Conservation (phyloP, 1,140 invertebrate genomes). For the Apis cerana region DNA sequence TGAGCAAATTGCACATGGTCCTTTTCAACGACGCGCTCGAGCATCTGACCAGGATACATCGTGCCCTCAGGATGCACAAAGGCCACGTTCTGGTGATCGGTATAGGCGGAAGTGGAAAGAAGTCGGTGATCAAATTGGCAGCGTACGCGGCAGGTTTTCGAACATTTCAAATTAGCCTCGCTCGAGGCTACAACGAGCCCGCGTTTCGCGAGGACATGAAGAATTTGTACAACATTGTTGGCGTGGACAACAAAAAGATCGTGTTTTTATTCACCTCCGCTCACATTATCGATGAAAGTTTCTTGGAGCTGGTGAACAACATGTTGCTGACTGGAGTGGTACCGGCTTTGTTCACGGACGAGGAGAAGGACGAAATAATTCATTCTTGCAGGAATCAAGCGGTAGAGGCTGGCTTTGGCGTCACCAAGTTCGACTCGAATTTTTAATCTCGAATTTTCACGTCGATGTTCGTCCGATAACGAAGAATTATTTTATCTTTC, state of each 20-base stretch:
- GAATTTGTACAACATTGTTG: slow-evolving; percentile 86
- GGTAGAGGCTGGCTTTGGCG: slow-evolving; percentile 85
- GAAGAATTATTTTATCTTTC: slow-evolving; percentile 22
- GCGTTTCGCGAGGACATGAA: slow-evolving; percentile 94
- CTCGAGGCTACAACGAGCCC: slow-evolving; percentile 90
- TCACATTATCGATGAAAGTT: slow-evolving; percentile 90
- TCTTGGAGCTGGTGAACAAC: slow-evolving; percentile 94
- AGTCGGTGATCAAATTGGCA: slow-evolving; percentile 86
- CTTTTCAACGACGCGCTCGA: slow-evolving; percentile 95
- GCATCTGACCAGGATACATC: slow-evolving; percentile 92
- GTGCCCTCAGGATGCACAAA: slow-evolving; percentile 90
- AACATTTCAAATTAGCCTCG: slow-evolving; percentile 91
- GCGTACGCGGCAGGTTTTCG: slow-evolving; percentile 90
- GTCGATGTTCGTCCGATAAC: too few species aligned
- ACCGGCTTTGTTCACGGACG: slow-evolving; percentile 91
- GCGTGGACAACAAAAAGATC: slow-evolving; percentile 88
- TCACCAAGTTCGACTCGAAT: slow-evolving; percentile 82
- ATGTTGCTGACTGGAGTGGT: slow-evolving; percentile 93
- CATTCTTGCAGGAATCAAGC: slow-evolving; percentile 85
- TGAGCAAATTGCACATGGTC: slow-evolving; percentile 88
- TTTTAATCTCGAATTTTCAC: not conserved
- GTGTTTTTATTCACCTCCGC: slow-evolving; percentile 93
- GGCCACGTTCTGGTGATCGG: slow-evolving; percentile 93
- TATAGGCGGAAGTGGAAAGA: slow-evolving; percentile 93
- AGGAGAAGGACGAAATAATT: slow-evolving; percentile 92